These are phyloP conservation scores for Pinna nobilis DNA, from an alignment of 1,140 invertebrate genomes.

Conservation along the genomic window DNA sequence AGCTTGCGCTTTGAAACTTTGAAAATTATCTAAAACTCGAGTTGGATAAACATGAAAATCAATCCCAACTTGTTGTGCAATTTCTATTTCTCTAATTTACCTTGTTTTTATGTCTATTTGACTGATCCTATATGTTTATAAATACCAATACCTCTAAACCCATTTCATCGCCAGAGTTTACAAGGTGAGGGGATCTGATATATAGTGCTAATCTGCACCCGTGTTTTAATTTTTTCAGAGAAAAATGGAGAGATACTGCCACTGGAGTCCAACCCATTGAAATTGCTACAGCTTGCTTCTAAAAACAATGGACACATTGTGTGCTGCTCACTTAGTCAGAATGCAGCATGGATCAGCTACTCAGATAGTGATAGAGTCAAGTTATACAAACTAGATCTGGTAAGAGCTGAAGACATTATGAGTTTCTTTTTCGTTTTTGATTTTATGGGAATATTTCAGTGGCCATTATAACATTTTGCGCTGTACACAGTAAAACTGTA, in stretches of 20 bases:
- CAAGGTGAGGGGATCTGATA: not conserved
- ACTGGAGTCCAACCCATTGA: slow-evolving; percentile 79
- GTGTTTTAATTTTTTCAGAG: slow-evolving; percentile 45
- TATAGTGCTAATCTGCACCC: not conserved
- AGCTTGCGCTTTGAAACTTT: too few species aligned
- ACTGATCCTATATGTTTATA: too few species aligned
- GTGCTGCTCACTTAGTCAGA: slow-evolving; percentile 81
- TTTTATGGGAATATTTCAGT: too few species aligned
- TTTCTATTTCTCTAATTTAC: not conserved
- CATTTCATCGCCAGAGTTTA: not conserved
- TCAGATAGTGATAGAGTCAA: slow-evolving; percentile 81
- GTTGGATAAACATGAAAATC: too few species aligned
- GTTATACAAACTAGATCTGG: slow-evolving; percentile 81
- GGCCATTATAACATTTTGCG: too few species aligned
- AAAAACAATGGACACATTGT: slow-evolving; percentile 80
- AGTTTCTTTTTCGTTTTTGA: too few species aligned
- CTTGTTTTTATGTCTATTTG: too few species aligned
- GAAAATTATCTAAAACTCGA: not conserved
- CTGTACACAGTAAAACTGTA: too few species aligned
- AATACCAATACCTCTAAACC: too few species aligned
- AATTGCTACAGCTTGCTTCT: slow-evolving; percentile 80
- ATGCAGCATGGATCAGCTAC: slow-evolving; percentile 83
- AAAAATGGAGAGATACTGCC: slow-evolving; percentile 66
- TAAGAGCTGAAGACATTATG: slow-evolving; percentile 57
- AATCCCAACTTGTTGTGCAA: too few species aligned